Percentiles rank a stretch among this genome's conserved stretches.
phyloP scores from a whole-genome alignment of 2,888 invertebrate species.

The Liodrosophila aerea region DNA sequence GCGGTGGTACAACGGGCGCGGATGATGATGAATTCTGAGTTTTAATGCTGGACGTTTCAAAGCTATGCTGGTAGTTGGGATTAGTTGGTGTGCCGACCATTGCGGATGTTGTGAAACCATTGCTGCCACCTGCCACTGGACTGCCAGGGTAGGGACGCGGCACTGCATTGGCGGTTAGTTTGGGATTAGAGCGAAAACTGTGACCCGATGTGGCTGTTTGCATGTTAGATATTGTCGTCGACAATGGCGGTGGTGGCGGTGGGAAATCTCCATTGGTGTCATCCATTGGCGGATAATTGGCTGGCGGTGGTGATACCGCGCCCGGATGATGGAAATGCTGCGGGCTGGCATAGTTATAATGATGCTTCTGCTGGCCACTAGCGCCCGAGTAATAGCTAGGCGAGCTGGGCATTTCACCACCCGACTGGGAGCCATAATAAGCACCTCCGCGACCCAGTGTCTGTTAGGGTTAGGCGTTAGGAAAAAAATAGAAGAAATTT shows the following conservation, averaged over 20 bases:
- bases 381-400: constrained; percentile 79
- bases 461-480: constrained; percentile 71
- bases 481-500: constrained; percentile 50
- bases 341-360: constrained; percentile 74
- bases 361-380: constrained; percentile 73
- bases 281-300: constrained; percentile 71
- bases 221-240: constrained; percentile 80
- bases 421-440: constrained; percentile 64
- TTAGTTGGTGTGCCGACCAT: constrained; percentile 73
- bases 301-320: constrained; percentile 80
- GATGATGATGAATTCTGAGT: constrained; percentile 60
- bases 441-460: constrained; percentile 79
- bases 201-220: constrained; percentile 77
- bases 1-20: constrained; percentile 50
- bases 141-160: constrained; percentile 82
- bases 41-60: constrained; percentile 75
- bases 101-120: constrained; percentile 48
- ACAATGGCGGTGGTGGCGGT: constrained; percentile 82
- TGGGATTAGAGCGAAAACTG: constrained; percentile 81
- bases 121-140: constrained; percentile 59
- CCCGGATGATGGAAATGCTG: constrained; percentile 82
- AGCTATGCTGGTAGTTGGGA: constrained; percentile 76
- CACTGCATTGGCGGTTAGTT: constrained; percentile 82
- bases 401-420: constrained; percentile 79
- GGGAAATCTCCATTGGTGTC: constrained; percentile 75